Base-by-base conservation (phyloP, 2,797 vertebrate species). In the Acanthurus tractus region DNA sequence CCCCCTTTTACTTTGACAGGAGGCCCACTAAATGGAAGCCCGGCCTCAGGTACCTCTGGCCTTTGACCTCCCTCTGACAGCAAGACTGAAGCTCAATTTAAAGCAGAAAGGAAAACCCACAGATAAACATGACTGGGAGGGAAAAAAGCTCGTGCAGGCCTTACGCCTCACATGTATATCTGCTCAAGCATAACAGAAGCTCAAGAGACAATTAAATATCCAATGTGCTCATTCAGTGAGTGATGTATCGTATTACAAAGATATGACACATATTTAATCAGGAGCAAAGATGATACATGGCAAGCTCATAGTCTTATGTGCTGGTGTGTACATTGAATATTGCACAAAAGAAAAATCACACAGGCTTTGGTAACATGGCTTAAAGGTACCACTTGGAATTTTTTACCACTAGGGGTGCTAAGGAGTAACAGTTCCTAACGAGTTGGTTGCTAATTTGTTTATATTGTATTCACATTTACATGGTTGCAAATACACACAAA, bases 61-160 rank as follows among this genome's bases (percentile, higher is more conserved):
- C 71, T 80, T 48, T 78, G 53, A 83, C 79, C 82, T 80, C 40
- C 10, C 63, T 13, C 54, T 88, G 83, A 87, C 81, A 84, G 78
- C 65, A 64, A 63, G 44, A 34, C 61, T 62, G 50, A 84, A 73
- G 25, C 50, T 70, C 44, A 80, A 63, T 76, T 81, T 65, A 79
- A 40, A 68, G 64, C 81, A 63, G 18, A 15, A 48, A 22, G 45
- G 55, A 76, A 34, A 78, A 63, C 8, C 7, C 38, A 48, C 17
- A 56, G 38, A 45, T 62, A 65, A 73, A 69, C 61, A 76, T 9
- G 46, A 36, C 56, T 17, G 40, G 59, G 56, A 34, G 29, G 29
- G 29, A 77, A 63, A n/a, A 40, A 71, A 74, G 46, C 2, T 0
- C 23, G 58, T 40, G 14, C 45, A 48, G 45, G 22, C 12, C 6